These are phyloP conservation scores for Acleris sparsana DNA, from an alignment of 2,888 invertebrate species.

Conservation along the genomic window DNA sequence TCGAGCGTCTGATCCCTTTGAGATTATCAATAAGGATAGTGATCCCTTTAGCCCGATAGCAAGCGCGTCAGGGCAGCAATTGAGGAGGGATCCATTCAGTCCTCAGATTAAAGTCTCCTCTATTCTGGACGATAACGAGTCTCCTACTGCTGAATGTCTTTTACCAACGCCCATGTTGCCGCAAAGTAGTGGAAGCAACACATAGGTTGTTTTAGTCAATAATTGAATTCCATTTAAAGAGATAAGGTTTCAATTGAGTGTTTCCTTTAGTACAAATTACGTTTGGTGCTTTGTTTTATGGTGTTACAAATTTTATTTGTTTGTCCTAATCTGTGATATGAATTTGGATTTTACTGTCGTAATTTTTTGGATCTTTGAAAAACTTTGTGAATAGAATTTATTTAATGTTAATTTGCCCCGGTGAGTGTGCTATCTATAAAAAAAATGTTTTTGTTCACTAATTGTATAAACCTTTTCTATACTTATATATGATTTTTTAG, in stretches of 20 bases:
- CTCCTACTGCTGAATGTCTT: constrained; percentile 73
- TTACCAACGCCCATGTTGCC: constrained; percentile 85
- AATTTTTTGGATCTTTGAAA: constrained; percentile 15
- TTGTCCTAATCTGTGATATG: constrained; percentile 22
- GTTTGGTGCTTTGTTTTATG: constrained; percentile 11
- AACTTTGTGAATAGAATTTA: constrained; percentile 8
- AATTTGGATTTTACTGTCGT: not conserved
- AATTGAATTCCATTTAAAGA: too few species aligned
- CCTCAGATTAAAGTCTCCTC: constrained; percentile 48
- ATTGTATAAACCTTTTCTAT: not conserved
- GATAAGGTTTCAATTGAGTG: not conserved
- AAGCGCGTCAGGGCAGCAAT: too few species aligned
- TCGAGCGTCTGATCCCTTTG: constrained; percentile 58
- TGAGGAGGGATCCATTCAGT: constrained; percentile 30
- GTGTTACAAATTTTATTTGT: not conserved
- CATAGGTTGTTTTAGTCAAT: constrained; percentile 41
- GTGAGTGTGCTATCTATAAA: not conserved
- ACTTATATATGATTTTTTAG: not conserved
- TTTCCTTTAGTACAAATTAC: constrained; percentile 7
- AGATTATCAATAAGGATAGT: constrained; percentile 57
- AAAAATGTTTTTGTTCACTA: not conserved
- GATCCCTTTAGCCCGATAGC: constrained; percentile 33
- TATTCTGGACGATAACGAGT: constrained; percentile 70
- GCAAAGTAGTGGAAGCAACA: constrained; percentile 57
- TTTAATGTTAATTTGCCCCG: constrained; percentile 19